These are phyloP conservation scores for Xylota sylvarum DNA, from an alignment of 2,888 invertebrate species.

Conservation along the genomic window DNA sequence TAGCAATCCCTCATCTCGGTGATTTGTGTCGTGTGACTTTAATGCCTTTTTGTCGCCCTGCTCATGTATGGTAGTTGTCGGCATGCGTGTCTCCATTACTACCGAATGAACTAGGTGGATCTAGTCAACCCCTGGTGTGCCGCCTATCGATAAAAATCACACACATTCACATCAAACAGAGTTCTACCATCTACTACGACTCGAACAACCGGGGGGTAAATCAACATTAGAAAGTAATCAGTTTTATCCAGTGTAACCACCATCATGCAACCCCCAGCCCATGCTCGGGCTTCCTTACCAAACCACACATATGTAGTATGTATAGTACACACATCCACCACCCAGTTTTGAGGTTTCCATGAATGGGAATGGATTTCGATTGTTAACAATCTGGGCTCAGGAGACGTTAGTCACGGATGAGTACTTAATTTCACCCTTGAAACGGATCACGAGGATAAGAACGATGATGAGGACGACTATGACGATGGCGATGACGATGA, in stretches of 20 bases:
- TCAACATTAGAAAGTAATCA: conserved; percentile 79
- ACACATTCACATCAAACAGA: conserved; percentile 25
- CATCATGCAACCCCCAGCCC: conserved; percentile 22
- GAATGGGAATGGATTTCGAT: conserved; percentile 76
- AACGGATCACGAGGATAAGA: conserved; percentile 74
- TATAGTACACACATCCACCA: conserved; percentile 38
- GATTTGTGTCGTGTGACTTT: conserved; percentile 70
- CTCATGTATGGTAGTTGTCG: neutral
- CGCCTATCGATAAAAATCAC: conserved; percentile 36
- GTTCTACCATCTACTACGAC: conserved; percentile 49
- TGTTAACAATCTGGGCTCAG: conserved; percentile 78
- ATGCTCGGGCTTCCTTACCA: neutral
- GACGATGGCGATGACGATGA: conserved; percentile 49
- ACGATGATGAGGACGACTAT: conserved; percentile 64
- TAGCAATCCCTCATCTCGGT: conserved; percentile 50
- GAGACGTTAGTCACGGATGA: conserved; percentile 82
- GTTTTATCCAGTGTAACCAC: conserved; percentile 77
- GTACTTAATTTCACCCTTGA: conserved; percentile 83
- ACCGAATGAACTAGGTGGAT: conserved; percentile 47
- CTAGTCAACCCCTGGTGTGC: neutral
- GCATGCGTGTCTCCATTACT: conserved; percentile 57
- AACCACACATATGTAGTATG: conserved; percentile 48
- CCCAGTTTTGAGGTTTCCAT: conserved; percentile 69
- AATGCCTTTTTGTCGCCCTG: conserved; percentile 39
- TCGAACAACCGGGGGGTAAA: conserved; percentile 72